phyloP scores from a whole-genome alignment of 2,113 vertebrate species.

The Pseudolaguvia tuberculata region DNA sequence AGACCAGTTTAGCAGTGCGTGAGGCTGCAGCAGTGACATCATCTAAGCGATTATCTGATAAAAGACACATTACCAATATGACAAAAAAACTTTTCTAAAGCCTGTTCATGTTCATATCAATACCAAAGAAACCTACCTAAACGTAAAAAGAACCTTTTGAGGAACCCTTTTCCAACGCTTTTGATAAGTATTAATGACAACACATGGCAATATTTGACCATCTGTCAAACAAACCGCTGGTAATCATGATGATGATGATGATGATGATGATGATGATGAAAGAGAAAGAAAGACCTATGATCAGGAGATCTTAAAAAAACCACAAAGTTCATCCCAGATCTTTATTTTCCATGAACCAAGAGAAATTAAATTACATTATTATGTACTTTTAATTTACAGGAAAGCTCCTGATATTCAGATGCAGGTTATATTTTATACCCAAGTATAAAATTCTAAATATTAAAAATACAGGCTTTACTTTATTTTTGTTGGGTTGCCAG shows the following conservation, averaged over 20 bases:
- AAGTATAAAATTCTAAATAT: background rate
- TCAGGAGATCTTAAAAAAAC: background rate
- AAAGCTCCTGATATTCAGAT: background rate
- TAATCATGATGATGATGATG: background rate
- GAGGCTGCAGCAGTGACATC: background rate
- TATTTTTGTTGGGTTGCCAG: too few species aligned
- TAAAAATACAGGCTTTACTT: too few species aligned
- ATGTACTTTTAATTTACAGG: too few species aligned
- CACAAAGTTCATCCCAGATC: background rate
- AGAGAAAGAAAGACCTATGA: background rate
- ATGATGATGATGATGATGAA: background rate
- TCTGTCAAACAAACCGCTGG: background rate
- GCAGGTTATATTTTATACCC: background rate
- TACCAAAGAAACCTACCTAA: background rate
- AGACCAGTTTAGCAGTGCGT: background rate
- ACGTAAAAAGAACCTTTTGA: too few species aligned
- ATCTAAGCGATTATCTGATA: background rate
- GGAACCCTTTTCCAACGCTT: background rate
- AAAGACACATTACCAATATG: background rate
- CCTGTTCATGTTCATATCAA: background rate
- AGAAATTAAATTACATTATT: background rate
- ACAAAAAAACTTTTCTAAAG: background rate
- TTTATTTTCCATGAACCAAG: too few species aligned
- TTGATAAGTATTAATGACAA: background rate
- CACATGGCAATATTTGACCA: conserved; percentile 4